Conservation (phyloP, 2,797 vertebrate species). For the Ceryle rudis region DNA sequence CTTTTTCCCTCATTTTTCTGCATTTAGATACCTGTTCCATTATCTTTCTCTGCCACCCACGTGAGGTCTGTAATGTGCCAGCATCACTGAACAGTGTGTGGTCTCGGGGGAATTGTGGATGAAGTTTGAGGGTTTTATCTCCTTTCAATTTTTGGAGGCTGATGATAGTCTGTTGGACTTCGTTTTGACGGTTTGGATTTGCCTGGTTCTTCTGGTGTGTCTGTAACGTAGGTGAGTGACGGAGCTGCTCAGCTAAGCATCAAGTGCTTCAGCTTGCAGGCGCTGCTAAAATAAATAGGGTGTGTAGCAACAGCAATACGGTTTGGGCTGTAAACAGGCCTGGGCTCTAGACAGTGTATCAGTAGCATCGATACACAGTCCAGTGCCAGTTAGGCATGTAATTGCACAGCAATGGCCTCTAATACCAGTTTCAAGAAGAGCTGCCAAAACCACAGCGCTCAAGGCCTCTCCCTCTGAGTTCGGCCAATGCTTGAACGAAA, state of each 20-base stretch:
- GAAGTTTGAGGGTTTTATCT: neutral
- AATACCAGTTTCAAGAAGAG: constrained; percentile 29
- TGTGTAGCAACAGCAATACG: neutral
- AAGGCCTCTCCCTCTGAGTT: constrained; percentile 68
- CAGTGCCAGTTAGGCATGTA: constrained; percentile 28
- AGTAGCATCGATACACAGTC: constrained; percentile 7
- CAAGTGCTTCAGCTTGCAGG: neutral
- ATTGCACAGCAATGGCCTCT: constrained; percentile 67
- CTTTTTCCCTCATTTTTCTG: neutral
- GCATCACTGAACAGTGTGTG: neutral
- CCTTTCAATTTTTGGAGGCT: neutral
- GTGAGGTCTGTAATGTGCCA: neutral
- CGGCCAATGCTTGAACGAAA: constrained; percentile 53
- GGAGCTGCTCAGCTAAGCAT: neutral
- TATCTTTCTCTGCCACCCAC: neutral
- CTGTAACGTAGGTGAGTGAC: rapidly evolving
- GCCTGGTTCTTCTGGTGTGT: neutral
- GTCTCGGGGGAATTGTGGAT: rapidly evolving
- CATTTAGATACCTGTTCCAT: neutral
- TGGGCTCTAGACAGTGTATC: neutral
- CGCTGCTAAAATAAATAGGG: neutral
- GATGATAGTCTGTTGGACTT: neutral
- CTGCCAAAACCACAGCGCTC: constrained; percentile 78
- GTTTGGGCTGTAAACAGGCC: neutral
- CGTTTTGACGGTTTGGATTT: neutral